Percentiles rank a stretch among this genome's conserved stretches.
phyloP scores from a whole-genome alignment of 2,797 vertebrate species.

The Pangasius mekongensis region DNA sequence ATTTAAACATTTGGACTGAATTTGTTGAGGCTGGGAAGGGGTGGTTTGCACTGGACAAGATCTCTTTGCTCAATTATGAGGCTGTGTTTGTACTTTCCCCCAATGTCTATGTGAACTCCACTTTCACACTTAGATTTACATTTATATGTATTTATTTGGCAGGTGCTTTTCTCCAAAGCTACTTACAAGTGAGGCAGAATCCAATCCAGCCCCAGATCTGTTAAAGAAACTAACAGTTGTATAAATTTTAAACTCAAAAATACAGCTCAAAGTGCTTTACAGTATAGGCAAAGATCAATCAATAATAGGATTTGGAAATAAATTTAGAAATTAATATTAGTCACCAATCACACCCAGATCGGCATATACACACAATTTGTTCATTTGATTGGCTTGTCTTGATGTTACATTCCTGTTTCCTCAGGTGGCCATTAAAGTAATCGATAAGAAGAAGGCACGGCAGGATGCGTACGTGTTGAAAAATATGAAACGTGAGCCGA shows the following conservation, averaged over 20 bases:
- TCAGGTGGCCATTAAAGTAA: conserved; percentile 86
- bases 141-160: neutral
- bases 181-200: neutral
- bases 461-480: conserved; percentile 83
- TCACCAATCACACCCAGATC: neutral
- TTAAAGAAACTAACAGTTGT: neutral
- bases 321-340: neutral
- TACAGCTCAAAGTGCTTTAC: neutral
- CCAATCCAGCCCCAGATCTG: neutral
- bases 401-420: neutral
- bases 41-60: neutral
- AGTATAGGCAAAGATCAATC: neutral
- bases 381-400: neutral
- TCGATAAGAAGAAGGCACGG: conserved; percentile 86
- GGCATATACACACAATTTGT: neutral
- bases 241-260: neutral
- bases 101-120: conserved; percentile 4
- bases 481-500: conserved; percentile 84
- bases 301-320: neutral
- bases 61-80: neutral
- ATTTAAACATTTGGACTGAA: neutral
- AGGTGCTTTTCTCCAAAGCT: neutral
- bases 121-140: neutral
- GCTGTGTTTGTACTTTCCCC: conserved; percentile 6
- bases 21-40: neutral